Base-by-base conservation (phyloP, 2,113 vertebrate genomes). In the Malurus elegans region DNA sequence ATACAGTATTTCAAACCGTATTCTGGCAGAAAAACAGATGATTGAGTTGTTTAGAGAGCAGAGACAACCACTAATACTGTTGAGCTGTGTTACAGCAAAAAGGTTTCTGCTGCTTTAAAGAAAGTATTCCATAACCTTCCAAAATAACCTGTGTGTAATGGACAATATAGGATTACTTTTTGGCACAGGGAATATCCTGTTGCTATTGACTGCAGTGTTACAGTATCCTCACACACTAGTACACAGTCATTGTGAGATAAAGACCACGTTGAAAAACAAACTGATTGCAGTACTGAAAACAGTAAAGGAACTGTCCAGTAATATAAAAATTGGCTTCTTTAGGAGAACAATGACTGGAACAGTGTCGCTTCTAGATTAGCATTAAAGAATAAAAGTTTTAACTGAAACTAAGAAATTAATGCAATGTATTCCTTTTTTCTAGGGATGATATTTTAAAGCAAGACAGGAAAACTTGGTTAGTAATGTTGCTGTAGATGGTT, bases 121-220 rank as follows among this genome's bases (percentile, higher is more conserved):
- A 45, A 80, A 69, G 57, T 69, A 64, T 85, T 92, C 91, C 62
- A 42, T 58, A 89, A n/a, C 38, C 78, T 62, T 94, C 84, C 45
- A 47, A 91, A 93, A 94, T 88, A 93, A 93, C 87, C 81, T 47
- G 74, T 58, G 60, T 84, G 61, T 91, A 95, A 94, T 76, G 81
- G 93, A 69, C 79, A 95, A 69, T 94, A 87, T 70, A 92, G 78
- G 85, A 94, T 96, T 97, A 94, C 94, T 76, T 93, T 92, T 47
- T 96, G 94, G 84, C 95, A 73, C 73, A 42, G 38, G 24, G 13
- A 90, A 58, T 95, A 95, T 91, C 93, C 93, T 94, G 85, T 86
- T 92, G 87, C 92, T 96, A 69, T 90, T 95, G 95, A 91, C 70
- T 86, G 90, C 91, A 76, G 38, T 34, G 85, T 89, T 76, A 96